Evolutionary conservation across 1,140 invertebrate genomes (phyloP).

Genomic region (Drosophila murphyi): DNA sequence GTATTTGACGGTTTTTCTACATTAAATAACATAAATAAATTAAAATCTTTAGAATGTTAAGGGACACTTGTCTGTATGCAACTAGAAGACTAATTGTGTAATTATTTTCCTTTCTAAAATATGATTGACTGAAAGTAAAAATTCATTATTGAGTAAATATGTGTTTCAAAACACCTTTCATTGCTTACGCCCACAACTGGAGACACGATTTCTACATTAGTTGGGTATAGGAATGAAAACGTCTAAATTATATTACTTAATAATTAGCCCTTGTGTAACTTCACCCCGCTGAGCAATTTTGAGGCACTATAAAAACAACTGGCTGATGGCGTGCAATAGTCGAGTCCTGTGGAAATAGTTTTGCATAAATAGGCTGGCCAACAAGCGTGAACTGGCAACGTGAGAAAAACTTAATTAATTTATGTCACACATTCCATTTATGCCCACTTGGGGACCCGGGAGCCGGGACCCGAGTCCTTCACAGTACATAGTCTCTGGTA

Average conservation of each 20-base stretch:
- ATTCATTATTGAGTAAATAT: neutral
- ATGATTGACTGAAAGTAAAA: no score
- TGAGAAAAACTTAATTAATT: conserved; percentile 83
- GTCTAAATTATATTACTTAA: conserved; percentile 4
- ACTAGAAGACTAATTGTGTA: no score
- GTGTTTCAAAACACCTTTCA: neutral
- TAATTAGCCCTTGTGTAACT: conserved; percentile 15
- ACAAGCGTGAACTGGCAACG: conserved; percentile 52
- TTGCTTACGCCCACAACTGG: neutral
- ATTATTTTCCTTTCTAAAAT: no score
- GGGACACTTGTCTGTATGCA: no score
- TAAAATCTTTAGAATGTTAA: no score
- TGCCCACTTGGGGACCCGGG: conserved; percentile 59
- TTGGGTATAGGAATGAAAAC: neutral
- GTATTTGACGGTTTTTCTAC: no score
- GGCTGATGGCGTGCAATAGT: neutral
- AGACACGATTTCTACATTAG: conserved; percentile 52
- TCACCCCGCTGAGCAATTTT: conserved; percentile 41
- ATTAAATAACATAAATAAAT: no score
- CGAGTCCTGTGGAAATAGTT: conserved; percentile 59
- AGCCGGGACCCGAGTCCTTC: neutral
- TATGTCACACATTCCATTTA: conserved; percentile 73
- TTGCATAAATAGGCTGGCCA: conserved; percentile 65
- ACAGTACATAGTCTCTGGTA: conserved; percentile 21
- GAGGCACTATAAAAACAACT: conserved; percentile 1